Evolutionary conservation across 2,797 vertebrate genomes (phyloP).

Genomic region (Sciurus carolinensis): DNA sequence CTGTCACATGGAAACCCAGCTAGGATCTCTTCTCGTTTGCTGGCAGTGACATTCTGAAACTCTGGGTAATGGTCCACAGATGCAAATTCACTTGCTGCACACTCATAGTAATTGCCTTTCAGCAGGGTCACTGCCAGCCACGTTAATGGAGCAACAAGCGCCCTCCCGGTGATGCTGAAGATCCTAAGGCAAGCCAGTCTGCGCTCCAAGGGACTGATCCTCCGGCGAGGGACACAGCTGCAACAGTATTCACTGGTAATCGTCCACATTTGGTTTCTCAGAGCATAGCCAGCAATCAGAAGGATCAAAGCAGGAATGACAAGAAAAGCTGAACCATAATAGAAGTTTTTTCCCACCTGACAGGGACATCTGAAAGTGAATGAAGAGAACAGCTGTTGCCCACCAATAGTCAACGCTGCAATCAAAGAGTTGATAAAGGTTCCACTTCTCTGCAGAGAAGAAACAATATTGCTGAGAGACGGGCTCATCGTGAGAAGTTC

Average conservation of each 20-base stretch:
- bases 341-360: conserved; percentile 88
- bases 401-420: conserved; percentile 86
- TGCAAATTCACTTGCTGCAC: conserved; percentile 88
- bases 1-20: conserved; percentile 87
- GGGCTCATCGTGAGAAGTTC: conserved; percentile 40
- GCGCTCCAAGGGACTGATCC: conserved; percentile 78
- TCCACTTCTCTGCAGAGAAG: conserved; percentile 88
- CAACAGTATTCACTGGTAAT: conserved; percentile 84
- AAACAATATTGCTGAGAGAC: conserved; percentile 15
- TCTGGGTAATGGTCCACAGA: conserved; percentile 76
- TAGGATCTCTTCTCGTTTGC: conserved; percentile 74
- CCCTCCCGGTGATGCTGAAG: conserved; percentile 88
- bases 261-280: conserved; percentile 89
- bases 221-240: conserved; percentile 46
- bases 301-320: conserved; percentile 89
- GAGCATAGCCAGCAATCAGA: conserved; percentile 87
- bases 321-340: conserved; percentile 89
- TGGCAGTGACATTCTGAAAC: conserved; percentile 65
- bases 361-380: conserved; percentile 90
- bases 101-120: conserved; percentile 89
- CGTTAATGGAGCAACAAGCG: conserved; percentile 89
- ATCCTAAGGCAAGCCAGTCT: conserved; percentile 88
- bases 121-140: conserved; percentile 90
- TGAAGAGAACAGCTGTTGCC: conserved; percentile 90
- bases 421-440: conserved; percentile 88